Evolutionary conservation across 2,888 invertebrate genomes (phyloP), one percentile per base, ranked within the genome.

Genomic region (Monopis laevigella): DNA sequence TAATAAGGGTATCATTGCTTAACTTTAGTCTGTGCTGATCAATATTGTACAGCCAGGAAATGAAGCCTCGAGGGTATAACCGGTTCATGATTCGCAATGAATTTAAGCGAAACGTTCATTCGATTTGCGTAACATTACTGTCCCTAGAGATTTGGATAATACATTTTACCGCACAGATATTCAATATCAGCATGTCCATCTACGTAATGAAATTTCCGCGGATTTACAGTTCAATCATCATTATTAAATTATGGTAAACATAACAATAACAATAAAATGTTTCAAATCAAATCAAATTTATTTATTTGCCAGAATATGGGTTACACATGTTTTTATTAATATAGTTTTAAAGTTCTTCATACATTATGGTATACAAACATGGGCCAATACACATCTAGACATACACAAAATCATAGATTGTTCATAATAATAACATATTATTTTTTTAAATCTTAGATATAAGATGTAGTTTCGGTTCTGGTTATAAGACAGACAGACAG

Each of bases 181-280:
- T 58, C 66, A 69, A 71, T 72, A 69, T 68, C 66, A 53, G 61
- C 59, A 14, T 32, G 21, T 21, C 36, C 36, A 21, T 18, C 58
- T 56, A 58, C 65, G 56, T 75, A 75, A 75, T 74, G 65, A 69
- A 72, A 73, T 72, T 73, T 68, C 66, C n/a, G n/a, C n/a, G n/a
- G n/a, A n/a, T n/a, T n/a, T 32, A 17, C 10, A 14, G 14, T 16
- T 32, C 14, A 32, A 29, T 29, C 14, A 34, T 16, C 34, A 12
- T 34, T 34, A 34, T 34, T 34, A 17, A 34, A 18, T 29, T 29
- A n/a, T n/a, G n/a, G n/a, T n/a, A n/a, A n/a, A n/a, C n/a, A n/a
- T n/a, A n/a, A n/a, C n/a, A n/a, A n/a, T n/a, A n/a, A n/a, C n/a
- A n/a, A n/a, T n/a, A n/a, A n/a, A n/a, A n/a, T n/a, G n/a, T n/a